A percentile compares a stretch with the other conserved stretches of the same genome.
phyloP scores from a whole-genome alignment of 2,888 invertebrate species.

The Polyploca ridens region DNA sequence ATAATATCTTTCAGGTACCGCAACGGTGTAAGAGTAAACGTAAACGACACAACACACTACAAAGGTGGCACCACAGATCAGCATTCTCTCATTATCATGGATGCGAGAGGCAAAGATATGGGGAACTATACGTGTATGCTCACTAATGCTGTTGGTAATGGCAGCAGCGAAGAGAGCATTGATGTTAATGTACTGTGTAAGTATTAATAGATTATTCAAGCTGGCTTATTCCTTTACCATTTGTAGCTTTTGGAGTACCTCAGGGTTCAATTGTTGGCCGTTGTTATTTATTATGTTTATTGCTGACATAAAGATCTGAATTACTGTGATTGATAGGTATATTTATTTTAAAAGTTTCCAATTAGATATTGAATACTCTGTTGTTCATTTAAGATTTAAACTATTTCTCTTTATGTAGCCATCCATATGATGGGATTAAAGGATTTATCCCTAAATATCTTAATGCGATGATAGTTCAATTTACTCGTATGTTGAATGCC shows the following conservation, averaged over 20 bases:
- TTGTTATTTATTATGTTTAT: background rate
- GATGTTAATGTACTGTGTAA: conserved; percentile 93
- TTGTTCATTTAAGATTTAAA: too few relatives aligned
- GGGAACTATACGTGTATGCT: conserved; percentile 94
- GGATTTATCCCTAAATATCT: too few relatives aligned
- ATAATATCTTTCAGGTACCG: conserved; percentile 85
- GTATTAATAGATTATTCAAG: conserved; percentile 54
- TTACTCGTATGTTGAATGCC: too few relatives aligned
- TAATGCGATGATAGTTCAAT: too few relatives aligned
- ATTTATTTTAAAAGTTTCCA: too few relatives aligned
- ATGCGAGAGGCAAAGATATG: conserved; percentile 90
- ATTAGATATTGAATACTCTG: too few relatives aligned
- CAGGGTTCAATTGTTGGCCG: background rate
- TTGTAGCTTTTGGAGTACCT: background rate
- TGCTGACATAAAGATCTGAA: background rate
- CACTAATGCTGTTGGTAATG: conserved; percentile 91
- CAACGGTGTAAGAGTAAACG: conserved; percentile 85
- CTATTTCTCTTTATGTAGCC: too few relatives aligned
- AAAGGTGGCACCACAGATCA: conserved; percentile 91
- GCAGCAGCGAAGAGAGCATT: conserved; percentile 89
- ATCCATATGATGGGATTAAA: too few relatives aligned
- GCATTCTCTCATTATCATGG: conserved; percentile 90
- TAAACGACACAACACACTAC: conserved; percentile 81
- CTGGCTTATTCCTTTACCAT: background rate
- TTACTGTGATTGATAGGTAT: too few relatives aligned